Base-by-base conservation (phyloP, 2,797 vertebrate species). In the Falco peregrinus region DNA sequence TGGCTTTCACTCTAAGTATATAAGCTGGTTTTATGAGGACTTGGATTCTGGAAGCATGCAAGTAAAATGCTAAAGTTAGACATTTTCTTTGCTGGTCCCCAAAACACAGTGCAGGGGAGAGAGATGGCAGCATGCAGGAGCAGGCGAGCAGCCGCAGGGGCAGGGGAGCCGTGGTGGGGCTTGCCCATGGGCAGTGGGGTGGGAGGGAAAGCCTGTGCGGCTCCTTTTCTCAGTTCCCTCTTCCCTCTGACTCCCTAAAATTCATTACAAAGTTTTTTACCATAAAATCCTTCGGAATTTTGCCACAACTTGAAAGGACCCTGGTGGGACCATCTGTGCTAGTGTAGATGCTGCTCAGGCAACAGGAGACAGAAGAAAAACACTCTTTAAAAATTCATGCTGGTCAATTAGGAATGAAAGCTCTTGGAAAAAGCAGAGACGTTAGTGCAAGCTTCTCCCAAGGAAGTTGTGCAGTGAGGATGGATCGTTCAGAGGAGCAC, bases 241-340 rank as follows among this genome's bases (percentile, higher is more conserved):
- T n/a, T n/a, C 45, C 60, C 28, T 65, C 82, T 22, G 21, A 47
- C 28, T n/a, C n/a, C 50, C 43, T 25, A 21, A 71, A 56, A 43
- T 15, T 35, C 21, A 10, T 87, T 43, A 64, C 0, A 1, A 31
- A 8, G 9, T 25, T 29, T 25, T 11, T 25, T 10, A 39, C 39
- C 7, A 12, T 10, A 18, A 81, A 28, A 8, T 37, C 33, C 47
- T 45, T 12, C 5, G 25, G 48, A 31, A 19, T 41, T 48, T 63
- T 41, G 41, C 35, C 56, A 43, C 0, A 3, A 10, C n/a, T 26
- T 41, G 29, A 47, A 31, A 69, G 18, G 71, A 35, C 20, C 15
- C 0, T 0, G 3, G 9, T 6, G 31, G 64, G 33, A 37, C 26
- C 1, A 1, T 24, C 57, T 0, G 4, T 19, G 43, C 35, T 50